These are phyloP conservation scores for Myiothlypis coronata DNA, from an alignment of 2,797 vertebrate genomes.

Conservation along the genomic window DNA sequence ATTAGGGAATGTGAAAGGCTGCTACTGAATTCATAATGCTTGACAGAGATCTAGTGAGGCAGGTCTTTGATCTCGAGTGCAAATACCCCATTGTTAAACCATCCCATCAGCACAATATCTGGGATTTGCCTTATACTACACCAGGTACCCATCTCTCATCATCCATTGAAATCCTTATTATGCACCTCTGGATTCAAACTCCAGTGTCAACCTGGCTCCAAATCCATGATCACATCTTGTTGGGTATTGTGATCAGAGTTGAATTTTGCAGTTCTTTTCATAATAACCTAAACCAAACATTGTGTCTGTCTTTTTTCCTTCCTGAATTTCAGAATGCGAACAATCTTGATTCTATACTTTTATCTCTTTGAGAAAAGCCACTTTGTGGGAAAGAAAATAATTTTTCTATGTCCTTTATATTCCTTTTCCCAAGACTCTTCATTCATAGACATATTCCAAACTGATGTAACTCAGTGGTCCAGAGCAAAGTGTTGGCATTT, in stretches of 20 bases:
- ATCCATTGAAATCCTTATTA: background rate
- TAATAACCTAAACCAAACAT: background rate
- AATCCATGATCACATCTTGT: background rate
- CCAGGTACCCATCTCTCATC: background rate
- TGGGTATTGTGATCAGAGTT: background rate
- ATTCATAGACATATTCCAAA: background rate
- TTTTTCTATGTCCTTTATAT: background rate
- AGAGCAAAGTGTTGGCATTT: background rate
- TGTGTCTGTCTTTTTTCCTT: background rate
- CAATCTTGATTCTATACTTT: background rate
- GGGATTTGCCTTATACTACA: background rate
- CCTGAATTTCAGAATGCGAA: background rate
- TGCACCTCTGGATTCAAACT: background rate
- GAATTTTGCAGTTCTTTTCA: background rate
- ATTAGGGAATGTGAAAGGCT: background rate
- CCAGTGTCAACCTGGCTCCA: background rate
- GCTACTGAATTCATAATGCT: background rate
- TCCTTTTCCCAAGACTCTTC: background rate
- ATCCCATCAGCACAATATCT: background rate
- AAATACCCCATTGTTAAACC: background rate
- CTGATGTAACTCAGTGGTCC: background rate
- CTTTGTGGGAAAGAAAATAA: fast-evolving
- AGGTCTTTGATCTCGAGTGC: background rate
- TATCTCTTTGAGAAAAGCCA: background rate
- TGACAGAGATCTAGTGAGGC: background rate